Evolutionary conservation across 2,888 invertebrate species (phyloP), one percentile per base, ranked within the genome.

Genomic region (Ganaspis brasiliensis): DNA sequence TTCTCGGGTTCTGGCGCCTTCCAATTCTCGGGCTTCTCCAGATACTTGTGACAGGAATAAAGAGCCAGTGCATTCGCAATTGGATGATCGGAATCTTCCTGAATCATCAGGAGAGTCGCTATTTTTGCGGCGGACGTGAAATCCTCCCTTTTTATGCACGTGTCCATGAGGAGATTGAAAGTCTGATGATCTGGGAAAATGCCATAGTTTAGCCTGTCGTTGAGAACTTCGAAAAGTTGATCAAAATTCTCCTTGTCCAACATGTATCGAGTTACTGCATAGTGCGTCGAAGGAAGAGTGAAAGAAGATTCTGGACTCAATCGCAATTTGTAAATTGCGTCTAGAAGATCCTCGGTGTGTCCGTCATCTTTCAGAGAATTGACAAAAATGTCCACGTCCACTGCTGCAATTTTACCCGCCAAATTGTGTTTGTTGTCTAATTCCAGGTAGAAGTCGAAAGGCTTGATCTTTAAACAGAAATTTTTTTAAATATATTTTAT

Each of bases 191-290:
- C 98, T n/a, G 97, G 94, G 89, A 98, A 98, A 40, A 99, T 92
- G 1, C 99, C 99, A 92, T 96, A 99, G 87, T 96, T 96, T 16
- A 96, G 90, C 74, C 97, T 95, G 89, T 98, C 96, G 87, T 96
- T 94, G 61, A 99, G 92, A 8, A 98, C 93, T 14, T 67, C 67
- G n/a, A 14, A 67, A 45, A 67, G 24, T 67, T 67, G 67, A 16
- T 93, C 92, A 0, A 97, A 88, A 14, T 98, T 92, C 74, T 95
- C 94, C 16, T 94, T 56, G 63, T 93, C 92, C 1, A 94, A 84
- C 76, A 93, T 93, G 84, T 93, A 93, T 83, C 96, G 93, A 6
- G 97, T 92, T 31, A 96, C 93, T 14, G 98, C 97, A 92, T 98
- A 96, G 82, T 95, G 93, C 2, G 98, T 98, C 0, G 98, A 98